A percentile compares a stretch with the other conserved stretches of the same genome.
These are phyloP conservation scores for Trogon surrucura DNA, from an alignment of 2,113 vertebrate genomes.

Conservation along the genomic window DNA sequence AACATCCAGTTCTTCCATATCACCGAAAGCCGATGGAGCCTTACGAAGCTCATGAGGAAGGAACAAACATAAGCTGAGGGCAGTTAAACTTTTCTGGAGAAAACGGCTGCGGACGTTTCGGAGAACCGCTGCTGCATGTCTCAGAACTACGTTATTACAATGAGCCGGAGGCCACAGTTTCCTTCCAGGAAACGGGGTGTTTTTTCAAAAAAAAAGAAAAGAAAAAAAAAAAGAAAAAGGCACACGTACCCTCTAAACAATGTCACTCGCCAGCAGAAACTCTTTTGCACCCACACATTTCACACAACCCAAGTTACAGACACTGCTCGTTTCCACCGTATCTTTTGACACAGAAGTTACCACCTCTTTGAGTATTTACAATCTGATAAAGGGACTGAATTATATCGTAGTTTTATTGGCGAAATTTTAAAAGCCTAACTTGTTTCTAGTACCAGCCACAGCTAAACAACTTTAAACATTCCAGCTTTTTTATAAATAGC, in stretches of 20 bases:
- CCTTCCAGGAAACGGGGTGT: constrained; percentile 84
- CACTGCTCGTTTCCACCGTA: neutral
- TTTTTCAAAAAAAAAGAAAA: constrained; percentile 38
- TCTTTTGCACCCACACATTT: neutral
- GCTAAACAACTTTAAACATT: neutral
- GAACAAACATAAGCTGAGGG: constrained; percentile 12
- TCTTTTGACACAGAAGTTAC: neutral
- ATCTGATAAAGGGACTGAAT: neutral
- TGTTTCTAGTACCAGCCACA: neutral
- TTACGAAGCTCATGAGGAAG: constrained; percentile 82
- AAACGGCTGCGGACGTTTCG: neutral
- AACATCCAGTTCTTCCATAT: constrained; percentile 92
- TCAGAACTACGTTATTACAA: constrained; percentile 56
- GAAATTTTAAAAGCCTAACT: neutral
- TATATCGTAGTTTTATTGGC: neutral
- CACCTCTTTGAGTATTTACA: neutral
- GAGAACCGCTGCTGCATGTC: neutral
- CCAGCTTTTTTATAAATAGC: neutral
- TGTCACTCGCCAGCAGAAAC: constrained; percentile 44
- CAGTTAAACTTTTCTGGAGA: neutral
- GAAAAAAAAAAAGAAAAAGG: constrained; percentile 30
- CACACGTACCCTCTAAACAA: constrained; percentile 58
- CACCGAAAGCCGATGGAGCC: constrained; percentile 81
- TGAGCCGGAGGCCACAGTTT: constrained; percentile 75
- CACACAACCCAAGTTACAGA: neutral